A percentile compares a stretch with the other conserved stretches of the same genome.
These are phyloP conservation scores for Dicaeum eximium DNA, from an alignment of 2,113 vertebrate species.

Conservation along the genomic window DNA sequence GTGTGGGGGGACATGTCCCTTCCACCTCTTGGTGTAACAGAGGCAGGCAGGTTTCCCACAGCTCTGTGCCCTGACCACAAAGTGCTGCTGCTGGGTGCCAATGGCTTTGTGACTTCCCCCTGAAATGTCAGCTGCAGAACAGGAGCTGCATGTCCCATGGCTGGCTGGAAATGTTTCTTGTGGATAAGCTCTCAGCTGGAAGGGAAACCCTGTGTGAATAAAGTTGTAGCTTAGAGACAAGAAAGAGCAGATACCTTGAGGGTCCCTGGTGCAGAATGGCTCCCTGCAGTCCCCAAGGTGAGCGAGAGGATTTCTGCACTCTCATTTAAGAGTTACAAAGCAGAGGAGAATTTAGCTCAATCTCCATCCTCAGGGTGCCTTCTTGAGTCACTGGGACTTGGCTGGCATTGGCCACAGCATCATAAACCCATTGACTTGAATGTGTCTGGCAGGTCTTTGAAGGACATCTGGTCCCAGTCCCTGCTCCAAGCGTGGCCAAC, in stretches of 20 bases:
- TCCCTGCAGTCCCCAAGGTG: background rate
- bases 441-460: background rate
- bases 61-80: background rate
- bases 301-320: background rate
- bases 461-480: background rate
- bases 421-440: background rate
- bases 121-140: background rate
- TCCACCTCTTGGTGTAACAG: background rate
- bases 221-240: background rate
- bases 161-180: background rate
- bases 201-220: background rate
- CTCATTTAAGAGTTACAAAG: background rate
- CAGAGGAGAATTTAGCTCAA: background rate
- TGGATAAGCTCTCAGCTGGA: background rate
- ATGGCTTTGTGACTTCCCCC: background rate
- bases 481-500: background rate
- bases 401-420: background rate
- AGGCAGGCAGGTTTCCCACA: background rate
- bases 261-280: background rate
- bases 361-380: background rate
- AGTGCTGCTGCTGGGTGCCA: background rate
- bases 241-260: background rate
- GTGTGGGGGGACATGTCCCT: background rate
- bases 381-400: background rate
- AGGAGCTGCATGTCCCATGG: accelerated